Conservation (phyloP, 2,888 invertebrate species). For the Dynastes hyllus region DNA sequence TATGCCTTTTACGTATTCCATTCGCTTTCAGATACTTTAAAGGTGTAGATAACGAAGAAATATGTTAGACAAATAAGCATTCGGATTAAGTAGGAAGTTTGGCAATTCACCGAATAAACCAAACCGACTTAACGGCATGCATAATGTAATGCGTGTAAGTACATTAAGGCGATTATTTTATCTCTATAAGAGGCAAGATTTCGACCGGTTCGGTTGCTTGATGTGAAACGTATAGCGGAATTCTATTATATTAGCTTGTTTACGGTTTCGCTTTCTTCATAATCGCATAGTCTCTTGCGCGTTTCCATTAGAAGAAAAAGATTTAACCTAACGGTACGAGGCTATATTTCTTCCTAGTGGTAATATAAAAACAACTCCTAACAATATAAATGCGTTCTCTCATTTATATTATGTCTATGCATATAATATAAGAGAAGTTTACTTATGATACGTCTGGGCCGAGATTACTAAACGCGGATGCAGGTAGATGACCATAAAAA, state of each 20-base stretch:
- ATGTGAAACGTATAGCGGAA: slow-evolving; percentile 24
- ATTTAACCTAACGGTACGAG: slow-evolving; percentile 36
- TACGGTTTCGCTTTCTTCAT: slow-evolving; percentile 39
- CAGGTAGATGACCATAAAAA: slow-evolving; percentile 10
- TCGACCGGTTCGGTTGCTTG: background rate
- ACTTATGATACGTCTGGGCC: background rate
- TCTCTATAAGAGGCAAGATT: slow-evolving; percentile 24
- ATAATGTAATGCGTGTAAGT: slow-evolving; percentile 1
- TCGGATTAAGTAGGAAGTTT: slow-evolving; percentile 1
- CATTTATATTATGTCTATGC: background rate
- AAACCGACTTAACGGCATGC: slow-evolving; percentile 15
- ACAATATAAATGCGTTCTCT: slow-evolving; percentile 6
- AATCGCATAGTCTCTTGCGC: slow-evolving; percentile 32
- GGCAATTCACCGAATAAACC: slow-evolving; percentile 28
- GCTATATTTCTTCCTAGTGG: slow-evolving; percentile 16
- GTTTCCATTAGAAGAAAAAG: slow-evolving; percentile 40
- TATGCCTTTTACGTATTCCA: background rate
- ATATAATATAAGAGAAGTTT: background rate
- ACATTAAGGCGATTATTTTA: slow-evolving; percentile 45
- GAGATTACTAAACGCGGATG: slow-evolving; percentile 15
- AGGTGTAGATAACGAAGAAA: slow-evolving; percentile 10
- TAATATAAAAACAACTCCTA: slow-evolving; percentile 22
- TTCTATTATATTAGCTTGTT: slow-evolving; percentile 39
- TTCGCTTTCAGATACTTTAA: background rate
- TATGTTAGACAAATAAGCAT: slow-evolving; percentile 8